These are phyloP conservation scores for Hafferia zeledoni DNA, from an alignment of 2,797 vertebrate species.

Conservation along the genomic window DNA sequence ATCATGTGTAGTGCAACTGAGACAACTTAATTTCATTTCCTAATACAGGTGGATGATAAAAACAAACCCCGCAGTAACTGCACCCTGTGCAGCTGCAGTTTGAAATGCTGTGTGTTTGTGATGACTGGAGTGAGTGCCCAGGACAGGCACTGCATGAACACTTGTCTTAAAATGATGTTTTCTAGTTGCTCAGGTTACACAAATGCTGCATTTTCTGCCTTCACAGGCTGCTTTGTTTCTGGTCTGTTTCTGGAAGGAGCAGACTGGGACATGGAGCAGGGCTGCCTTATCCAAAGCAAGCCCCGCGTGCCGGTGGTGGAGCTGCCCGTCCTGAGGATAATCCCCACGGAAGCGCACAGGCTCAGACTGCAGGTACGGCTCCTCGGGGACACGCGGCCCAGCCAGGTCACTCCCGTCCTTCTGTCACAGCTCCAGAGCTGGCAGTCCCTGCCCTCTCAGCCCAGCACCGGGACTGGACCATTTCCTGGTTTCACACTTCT, in stretches of 20 bases:
- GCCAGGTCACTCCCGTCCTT: accelerated
- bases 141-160: background rate
- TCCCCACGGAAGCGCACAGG: conserved; percentile 85
- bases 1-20: background rate
- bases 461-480: background rate
- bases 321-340: conserved; percentile 90
- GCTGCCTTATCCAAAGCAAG: conserved; percentile 86
- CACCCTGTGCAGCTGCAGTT: background rate
- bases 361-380: conserved; percentile 88
- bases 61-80: background rate
- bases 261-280: conserved; percentile 86
- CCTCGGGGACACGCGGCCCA: accelerated
- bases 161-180: accelerated
- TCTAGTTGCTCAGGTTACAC: accelerated
- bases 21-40: background rate
- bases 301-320: conserved; percentile 88
- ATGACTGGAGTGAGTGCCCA: no score
- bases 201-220: background rate
- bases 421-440: background rate
- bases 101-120: background rate
- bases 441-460: background rate
- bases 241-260: conserved; percentile 94
- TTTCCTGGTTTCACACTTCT: background rate
- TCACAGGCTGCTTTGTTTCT: conserved; percentile 89
- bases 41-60: background rate